Evolutionary conservation across 2,888 invertebrate species (phyloP), one percentile per base, ranked within the genome.

Genomic region (Gastrophysa polygoni): DNA sequence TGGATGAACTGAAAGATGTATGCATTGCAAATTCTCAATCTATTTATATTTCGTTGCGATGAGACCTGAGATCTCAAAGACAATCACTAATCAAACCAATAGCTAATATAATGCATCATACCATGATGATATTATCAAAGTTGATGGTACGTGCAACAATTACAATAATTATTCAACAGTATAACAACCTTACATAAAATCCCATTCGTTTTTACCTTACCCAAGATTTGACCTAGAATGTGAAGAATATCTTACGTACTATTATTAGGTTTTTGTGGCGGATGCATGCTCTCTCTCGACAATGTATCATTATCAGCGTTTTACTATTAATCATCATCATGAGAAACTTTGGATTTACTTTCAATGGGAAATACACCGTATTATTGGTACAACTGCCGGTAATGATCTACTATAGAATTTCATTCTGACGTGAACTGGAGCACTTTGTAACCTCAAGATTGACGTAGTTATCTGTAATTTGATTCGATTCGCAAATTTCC

Each of bases 261-360:
- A 10, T 32, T 32, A 32, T 7, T 11, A 32, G 4, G 32, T 10
- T 32, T 32, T 32, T 32, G 10, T 11, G 10, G 4, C 32, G 32
- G 32, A 32, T 7, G 32, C 11, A 32, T 7, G 32, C 11, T 32
- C 32, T 8, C 10, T 32, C 32, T 32, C 32, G 3, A 24, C 24
- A 24, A 3, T 24, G 7, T 34, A 51, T 51, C 51, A 51, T 51
- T 51, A 51, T 34, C 29, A 51, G 34, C 34, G 51, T 51, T 51
- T 51, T 51, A 52, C 52, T 38, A 52, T 52, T 52, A 52, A 52
- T 52, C 18, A 52, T 38, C 34, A 52, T 52, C 52, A 52, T 52
- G 52, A 38, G 52, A 52, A 52, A 38, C 52, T 20, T n/a, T 10
- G 29, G 18, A 51, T 51, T 51, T 52, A 52, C 52, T 52, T 52